Conservation (phyloP, 2,797 vertebrate genomes). For the Threskiornis aethiopicus region DNA sequence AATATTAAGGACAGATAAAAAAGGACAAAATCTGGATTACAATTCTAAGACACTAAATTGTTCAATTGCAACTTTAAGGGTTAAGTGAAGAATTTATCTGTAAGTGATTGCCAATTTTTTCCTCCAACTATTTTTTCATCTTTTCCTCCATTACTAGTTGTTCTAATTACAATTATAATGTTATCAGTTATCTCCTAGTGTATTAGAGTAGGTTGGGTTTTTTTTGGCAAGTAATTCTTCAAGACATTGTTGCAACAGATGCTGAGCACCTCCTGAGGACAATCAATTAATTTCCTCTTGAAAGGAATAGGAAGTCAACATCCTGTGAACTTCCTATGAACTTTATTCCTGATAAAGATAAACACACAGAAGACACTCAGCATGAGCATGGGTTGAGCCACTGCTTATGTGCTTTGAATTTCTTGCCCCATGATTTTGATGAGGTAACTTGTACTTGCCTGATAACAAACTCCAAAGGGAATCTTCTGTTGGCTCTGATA, state of each 20-base stretch:
- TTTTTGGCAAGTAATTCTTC: not conserved
- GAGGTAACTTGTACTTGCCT: not conserved
- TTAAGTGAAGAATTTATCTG: not conserved
- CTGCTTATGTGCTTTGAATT: not conserved
- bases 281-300: slow-evolving; percentile 2
- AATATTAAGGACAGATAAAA: not conserved
- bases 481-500: not conserved
- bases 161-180: not conserved
- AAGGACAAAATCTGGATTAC: not conserved
- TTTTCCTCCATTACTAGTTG: not conserved
- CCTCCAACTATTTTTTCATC: not conserved
- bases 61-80: not conserved
- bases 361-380: not conserved
- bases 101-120: not conserved
- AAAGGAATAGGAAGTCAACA: not conserved
- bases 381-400: not conserved
- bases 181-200: not conserved
- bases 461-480: slow-evolving; percentile 43
- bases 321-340: not conserved
- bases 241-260: not conserved
- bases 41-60: not conserved
- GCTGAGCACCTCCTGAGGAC: not conserved
- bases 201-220: not conserved
- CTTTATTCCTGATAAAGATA: not conserved
- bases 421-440: not conserved